Evolutionary conservation across 2,797 vertebrate species (phyloP).

Genomic region (Sternarchorhynchus goeldii): DNA sequence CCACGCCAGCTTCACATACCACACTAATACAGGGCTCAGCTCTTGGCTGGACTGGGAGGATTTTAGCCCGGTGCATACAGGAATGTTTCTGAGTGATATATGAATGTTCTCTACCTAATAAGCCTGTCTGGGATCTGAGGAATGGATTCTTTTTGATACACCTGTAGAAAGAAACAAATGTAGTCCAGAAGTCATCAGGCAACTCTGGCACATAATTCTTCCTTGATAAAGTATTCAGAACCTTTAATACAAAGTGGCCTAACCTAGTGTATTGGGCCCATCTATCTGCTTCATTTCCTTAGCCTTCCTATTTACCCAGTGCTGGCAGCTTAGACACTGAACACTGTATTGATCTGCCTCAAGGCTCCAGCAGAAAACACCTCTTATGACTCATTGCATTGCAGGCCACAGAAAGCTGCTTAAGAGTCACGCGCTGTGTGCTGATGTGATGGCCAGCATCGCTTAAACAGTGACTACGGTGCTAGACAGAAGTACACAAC

Average conservation of each 20-base stretch:
- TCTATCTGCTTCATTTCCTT: constrained; percentile 36
- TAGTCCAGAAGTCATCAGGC: constrained; percentile 14
- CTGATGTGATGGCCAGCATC: constrained; percentile 20
- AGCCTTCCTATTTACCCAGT: constrained; percentile 43
- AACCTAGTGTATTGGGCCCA: not conserved
- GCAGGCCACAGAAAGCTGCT: constrained; percentile 20
- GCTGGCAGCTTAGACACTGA: constrained; percentile 18
- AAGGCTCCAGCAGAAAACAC: constrained; percentile 21
- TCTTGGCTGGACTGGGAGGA: constrained; percentile 8
- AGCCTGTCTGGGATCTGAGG: not conserved
- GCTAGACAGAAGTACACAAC: not conserved
- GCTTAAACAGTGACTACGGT: constrained; percentile 11
- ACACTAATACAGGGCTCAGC: not conserved
- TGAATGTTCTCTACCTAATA: not conserved
- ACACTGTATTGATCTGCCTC: constrained; percentile 47
- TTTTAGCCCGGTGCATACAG: not conserved
- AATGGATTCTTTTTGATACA: constrained; percentile 4
- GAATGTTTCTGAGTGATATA: not conserved
- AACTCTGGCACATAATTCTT: not conserved
- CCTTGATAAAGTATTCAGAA: constrained; percentile 13
- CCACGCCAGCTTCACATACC: not conserved
- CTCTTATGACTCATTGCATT: constrained; percentile 38
- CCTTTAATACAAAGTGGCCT: constrained; percentile 5
- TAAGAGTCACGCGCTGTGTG: constrained; percentile 18
- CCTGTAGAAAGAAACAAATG: not conserved